Conservation (phyloP, 2,888 invertebrate genomes). For the Lordiphosa andalusiaca region DNA sequence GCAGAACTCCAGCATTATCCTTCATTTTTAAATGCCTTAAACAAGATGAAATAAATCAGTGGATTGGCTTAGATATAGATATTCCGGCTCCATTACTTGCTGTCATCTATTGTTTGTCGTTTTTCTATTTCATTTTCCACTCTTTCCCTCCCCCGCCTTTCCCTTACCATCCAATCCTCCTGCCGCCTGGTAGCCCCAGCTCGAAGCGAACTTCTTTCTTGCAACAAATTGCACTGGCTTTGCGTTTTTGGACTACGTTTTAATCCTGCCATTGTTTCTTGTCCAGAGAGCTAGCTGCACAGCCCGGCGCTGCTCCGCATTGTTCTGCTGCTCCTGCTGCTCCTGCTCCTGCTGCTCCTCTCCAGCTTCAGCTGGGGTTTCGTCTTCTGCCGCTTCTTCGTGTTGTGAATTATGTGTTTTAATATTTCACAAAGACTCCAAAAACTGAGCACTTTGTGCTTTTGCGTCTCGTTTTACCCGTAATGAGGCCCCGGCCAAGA, state of each 20-base stretch:
- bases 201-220: constrained; percentile 51
- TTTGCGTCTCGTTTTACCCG: constrained; percentile 27
- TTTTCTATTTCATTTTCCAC: constrained; percentile 1
- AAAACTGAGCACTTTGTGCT: constrained; percentile 64
- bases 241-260: constrained; percentile 56
- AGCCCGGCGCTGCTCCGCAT: not conserved
- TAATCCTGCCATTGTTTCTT: constrained; percentile 50
- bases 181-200: constrained; percentile 40
- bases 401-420: constrained; percentile 67
- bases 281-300: constrained; percentile 4
- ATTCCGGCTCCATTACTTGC: too few relatives aligned
- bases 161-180: too few relatives aligned
- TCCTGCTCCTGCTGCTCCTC: not conserved
- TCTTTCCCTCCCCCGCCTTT: constrained; percentile 4
- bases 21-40: too few relatives aligned
- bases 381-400: constrained; percentile 41
- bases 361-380: not conserved
- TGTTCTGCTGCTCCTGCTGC: not conserved
- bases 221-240: constrained; percentile 64
- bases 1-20: too few relatives aligned
- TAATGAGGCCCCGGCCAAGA: constrained; percentile 47
- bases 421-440: constrained; percentile 70
- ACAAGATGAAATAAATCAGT: constrained; percentile 81
- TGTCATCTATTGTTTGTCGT: too few relatives aligned
- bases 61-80: too few relatives aligned